Evolutionary conservation across 2,888 invertebrate species (phyloP).

Genomic region (Cataglyphis rosenhaueri): DNA sequence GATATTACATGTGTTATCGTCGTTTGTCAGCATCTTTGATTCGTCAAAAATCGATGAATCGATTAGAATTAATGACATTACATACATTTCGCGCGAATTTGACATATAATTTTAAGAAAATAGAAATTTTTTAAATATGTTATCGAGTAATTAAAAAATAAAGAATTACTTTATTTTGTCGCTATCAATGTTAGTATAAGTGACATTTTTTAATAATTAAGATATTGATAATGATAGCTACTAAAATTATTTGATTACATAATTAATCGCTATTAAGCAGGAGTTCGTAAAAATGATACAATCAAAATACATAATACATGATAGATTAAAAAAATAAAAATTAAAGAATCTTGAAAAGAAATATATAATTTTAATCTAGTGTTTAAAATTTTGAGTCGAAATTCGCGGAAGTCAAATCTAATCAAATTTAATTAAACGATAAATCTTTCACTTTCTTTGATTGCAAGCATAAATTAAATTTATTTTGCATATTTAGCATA

Average conservation of each 20-base stretch:
- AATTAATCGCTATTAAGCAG: too few species aligned
- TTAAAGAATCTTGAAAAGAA: neutral
- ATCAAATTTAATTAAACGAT: neutral
- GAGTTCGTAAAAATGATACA: neutral
- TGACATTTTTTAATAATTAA: neutral
- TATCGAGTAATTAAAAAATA: neutral
- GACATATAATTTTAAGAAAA: neutral
- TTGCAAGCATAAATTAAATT: too few species aligned
- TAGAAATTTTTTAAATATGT: neutral
- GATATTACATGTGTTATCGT: neutral
- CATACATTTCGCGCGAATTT: neutral
- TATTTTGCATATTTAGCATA: neutral
- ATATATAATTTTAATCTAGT: neutral
- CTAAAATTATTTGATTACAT: neutral
- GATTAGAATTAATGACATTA: neutral
- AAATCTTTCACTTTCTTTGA: too few species aligned
- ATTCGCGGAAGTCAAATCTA: neutral
- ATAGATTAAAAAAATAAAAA: neutral
- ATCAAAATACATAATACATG: neutral
- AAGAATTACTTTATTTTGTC: neutral
- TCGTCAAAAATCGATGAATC: neutral
- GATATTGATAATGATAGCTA: neutral
- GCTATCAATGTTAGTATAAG: neutral
- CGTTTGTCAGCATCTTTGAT: neutral
- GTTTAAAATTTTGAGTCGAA: neutral